Conservation (phyloP, 2,113 vertebrate species). For the Eretmochelys imbricata region DNA sequence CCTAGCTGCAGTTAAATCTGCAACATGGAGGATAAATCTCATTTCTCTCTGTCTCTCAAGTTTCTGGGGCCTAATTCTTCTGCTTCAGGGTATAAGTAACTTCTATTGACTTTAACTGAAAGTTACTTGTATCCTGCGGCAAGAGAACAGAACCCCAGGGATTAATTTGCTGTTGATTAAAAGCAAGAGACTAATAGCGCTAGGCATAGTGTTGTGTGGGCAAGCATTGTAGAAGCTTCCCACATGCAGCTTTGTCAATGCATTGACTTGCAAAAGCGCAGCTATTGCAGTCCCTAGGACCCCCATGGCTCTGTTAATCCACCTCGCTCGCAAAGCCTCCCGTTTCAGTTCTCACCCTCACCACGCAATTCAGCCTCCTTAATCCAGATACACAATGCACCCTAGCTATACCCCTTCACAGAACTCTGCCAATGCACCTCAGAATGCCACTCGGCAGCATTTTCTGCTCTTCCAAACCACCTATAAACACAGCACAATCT, state of each 20-base stretch:
- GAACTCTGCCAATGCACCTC: not conserved
- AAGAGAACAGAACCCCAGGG: not conserved
- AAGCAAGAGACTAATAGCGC: constrained; percentile 26
- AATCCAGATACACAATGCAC: not conserved
- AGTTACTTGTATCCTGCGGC: constrained; percentile 26
- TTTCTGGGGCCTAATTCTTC: not conserved
- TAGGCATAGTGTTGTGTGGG: not conserved
- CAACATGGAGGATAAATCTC: constrained; percentile 9
- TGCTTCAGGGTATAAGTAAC: constrained; percentile 41
- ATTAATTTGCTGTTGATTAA: constrained; percentile 53
- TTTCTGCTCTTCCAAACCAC: not conserved
- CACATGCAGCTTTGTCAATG: accelerated
- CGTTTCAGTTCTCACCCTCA: not conserved
- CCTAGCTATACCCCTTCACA: not conserved
- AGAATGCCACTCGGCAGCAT: not conserved
- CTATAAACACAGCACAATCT: not conserved
- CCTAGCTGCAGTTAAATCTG: not conserved
- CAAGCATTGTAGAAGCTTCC: accelerated
- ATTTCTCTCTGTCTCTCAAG: not conserved
- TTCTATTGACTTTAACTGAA: not conserved
- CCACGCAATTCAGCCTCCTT: not conserved
- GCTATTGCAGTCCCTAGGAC: not conserved
- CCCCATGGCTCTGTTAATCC: not conserved
- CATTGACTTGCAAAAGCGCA: accelerated
- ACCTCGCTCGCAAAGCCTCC: not conserved